phyloP scores from a whole-genome alignment of 1,140 invertebrate genomes.

The Pseudomyrmex dendroicus region DNA sequence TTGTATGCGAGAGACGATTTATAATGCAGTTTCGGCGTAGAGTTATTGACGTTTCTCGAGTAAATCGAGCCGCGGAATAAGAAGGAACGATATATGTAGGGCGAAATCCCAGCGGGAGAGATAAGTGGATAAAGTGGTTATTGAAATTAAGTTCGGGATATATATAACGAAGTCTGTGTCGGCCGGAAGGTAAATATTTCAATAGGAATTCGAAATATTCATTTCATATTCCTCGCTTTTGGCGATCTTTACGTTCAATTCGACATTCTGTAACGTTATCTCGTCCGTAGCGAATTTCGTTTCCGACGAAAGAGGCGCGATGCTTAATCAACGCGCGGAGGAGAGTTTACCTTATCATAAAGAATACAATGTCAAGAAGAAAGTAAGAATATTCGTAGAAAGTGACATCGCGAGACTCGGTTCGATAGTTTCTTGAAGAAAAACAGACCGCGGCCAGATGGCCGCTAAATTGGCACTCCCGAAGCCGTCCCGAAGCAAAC shows the following conservation, averaged over 20 bases:
- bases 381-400: conserved; percentile 5
- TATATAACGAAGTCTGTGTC: conserved; percentile 16
- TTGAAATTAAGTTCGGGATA: conserved; percentile 38
- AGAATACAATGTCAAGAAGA: conserved; percentile 58
- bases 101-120: conserved; percentile 14
- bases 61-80: conserved; percentile 16
- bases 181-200: conserved; percentile 10
- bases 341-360: conserved; percentile 67
- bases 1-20: conserved; percentile 49
- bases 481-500: conserved; percentile 62
- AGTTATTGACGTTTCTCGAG: conserved; percentile 38
- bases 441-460: conserved; percentile 75
- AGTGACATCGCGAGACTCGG: conserved; percentile 30
- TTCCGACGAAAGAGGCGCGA: conserved; percentile 4
- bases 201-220: conserved; percentile 16
- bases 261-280: conserved; percentile 11
- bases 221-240: conserved; percentile 2
- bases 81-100: not conserved
- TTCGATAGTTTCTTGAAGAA: conserved; percentile 69
- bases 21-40: conserved; percentile 62
- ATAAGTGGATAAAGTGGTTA: conserved; percentile 43
- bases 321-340: conserved; percentile 45
- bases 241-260: not conserved
- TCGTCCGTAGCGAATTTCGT: not conserved
- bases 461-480: conserved; percentile 74